Conservation (phyloP, 2,113 vertebrate genomes). For the Coracopsis vasa region DNA sequence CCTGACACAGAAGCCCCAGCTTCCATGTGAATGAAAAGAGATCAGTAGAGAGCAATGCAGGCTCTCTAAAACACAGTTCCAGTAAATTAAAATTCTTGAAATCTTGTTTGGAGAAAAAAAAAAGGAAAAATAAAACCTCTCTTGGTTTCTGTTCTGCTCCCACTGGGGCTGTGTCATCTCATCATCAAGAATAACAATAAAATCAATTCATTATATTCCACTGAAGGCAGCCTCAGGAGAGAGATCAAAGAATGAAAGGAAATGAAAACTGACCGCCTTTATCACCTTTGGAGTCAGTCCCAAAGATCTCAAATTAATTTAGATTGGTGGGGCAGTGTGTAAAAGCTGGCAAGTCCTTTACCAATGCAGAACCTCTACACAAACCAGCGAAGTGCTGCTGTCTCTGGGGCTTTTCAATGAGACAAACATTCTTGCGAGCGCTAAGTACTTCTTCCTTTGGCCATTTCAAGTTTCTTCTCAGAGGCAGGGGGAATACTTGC, state of each 20-base stretch:
- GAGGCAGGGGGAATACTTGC: neutral
- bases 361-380: neutral
- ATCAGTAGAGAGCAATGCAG: neutral
- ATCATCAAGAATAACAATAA: conserved; percentile 50
- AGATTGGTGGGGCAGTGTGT: conserved; percentile 33
- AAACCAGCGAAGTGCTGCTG: neutral
- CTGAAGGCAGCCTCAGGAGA: conserved; percentile 38
- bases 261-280: conserved; percentile 54
- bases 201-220: conserved; percentile 49
- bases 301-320: conserved; percentile 58
- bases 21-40: neutral
- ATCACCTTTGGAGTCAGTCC: conserved; percentile 58
- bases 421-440: neutral
- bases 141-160: neutral
- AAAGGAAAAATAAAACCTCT: fast-evolving
- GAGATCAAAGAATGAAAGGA: conserved; percentile 57
- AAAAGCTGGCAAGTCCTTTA: conserved; percentile 10
- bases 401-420: conserved; percentile 10
- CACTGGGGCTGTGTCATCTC: neutral
- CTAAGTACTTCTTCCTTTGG: conserved; percentile 50
- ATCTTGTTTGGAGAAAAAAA: neutral
- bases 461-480: neutral
- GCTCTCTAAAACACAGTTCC: neutral
- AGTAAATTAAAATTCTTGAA: neutral
- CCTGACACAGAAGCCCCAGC: neutral